Base-by-base conservation (phyloP, 2,888 invertebrate species). In the Cosmia pyralina region DNA sequence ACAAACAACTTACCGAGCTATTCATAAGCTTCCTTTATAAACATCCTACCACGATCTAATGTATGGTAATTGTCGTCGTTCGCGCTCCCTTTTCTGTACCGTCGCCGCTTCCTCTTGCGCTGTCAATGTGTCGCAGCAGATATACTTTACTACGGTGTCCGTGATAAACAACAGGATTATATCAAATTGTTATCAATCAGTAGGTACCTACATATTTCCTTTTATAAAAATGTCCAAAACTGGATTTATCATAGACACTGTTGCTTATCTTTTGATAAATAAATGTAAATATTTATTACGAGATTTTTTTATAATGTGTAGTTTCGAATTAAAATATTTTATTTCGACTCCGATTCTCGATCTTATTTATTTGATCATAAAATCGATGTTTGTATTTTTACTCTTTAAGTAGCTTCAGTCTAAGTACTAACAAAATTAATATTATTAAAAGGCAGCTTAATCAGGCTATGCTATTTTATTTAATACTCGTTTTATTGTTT, bases 11-110 rank as follows among this genome's bases (percentile, higher is more conserved):
- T 70, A 74, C 69, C 38, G 72, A 82, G 71, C 65, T 71, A 83
- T 83, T 83, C 79, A 64, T 79, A 81, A 77, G 67, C 84, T 78
- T 85, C 86, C 85, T 83, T 72, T 28, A 60, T 73, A 83, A 74
- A 75, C 73, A 77, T 60, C 69, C 59, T 78, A 83, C 50, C 60
- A 50, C 53, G 68, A 52, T 68, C 74, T 86, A 85, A 85, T 85
- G 82, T 80, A 77, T 78, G 76, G 86, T 85, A 84, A 84, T 82
- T 66, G 78, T 53, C 64, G 63, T 64, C 60, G 74, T 59, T 68
- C 71, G 72, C 65, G 77, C 80, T 82, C 85, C 85, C 87, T 86
- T 86, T 84, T 72, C 81, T 77, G 72, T 60, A 41, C 76, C 68
- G 70, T 55, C 64, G 68, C 64, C 63, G 69, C 77, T 80, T 85